Evolutionary conservation across 2,113 vertebrate genomes (phyloP), one percentile per base, ranked within the genome.

Genomic region (Aphelocoma coerulescens): DNA sequence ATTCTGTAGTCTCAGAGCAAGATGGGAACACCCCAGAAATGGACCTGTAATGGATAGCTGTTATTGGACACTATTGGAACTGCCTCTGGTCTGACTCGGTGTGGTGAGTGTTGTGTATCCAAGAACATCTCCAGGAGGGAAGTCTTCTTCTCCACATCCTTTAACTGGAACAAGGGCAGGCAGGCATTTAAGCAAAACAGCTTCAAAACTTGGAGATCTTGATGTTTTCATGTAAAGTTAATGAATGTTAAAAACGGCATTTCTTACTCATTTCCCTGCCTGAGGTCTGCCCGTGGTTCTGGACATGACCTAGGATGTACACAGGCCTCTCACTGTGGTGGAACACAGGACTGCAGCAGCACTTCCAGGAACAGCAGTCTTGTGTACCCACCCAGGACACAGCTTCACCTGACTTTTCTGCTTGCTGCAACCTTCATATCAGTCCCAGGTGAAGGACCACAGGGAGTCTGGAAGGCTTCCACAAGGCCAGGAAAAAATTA

Each of bases 371-470:
- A 0, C 51, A 82, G 16, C 3, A 3, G 30, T 35, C 37, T 30
- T 23, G 5, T 28, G 62, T 8, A 27, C 24, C n/a, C 4, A 1
- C 28, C 0, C 3, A 16, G 43, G 3, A 9, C 11, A 3, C 79
- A n/a, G 65, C 75, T 43, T 20, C 55, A 51, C 27, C 1, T 6
- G 54, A 19, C 58, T 63, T 39, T 32, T 7, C 72, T 83, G 28
- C 52, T 80, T 49, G 32, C n/a, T 13, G 4, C 58, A 67, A 4
- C 28, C 58, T 80, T 76, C 35, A 3, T 58, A 28, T n/a, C 52
- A 68, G 58, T 51, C 6, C 41, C 58, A 26, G 58, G 18, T 28
- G 37, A 44, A 68, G 39, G n/a, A 68, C 12, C 32, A 27, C 51
- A 23, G 37, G 11, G 22, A 54, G 32, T 10, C 58, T 24, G 37